Base-by-base conservation (phyloP, 2,113 vertebrate species). In the Sebastes schlegelii region DNA sequence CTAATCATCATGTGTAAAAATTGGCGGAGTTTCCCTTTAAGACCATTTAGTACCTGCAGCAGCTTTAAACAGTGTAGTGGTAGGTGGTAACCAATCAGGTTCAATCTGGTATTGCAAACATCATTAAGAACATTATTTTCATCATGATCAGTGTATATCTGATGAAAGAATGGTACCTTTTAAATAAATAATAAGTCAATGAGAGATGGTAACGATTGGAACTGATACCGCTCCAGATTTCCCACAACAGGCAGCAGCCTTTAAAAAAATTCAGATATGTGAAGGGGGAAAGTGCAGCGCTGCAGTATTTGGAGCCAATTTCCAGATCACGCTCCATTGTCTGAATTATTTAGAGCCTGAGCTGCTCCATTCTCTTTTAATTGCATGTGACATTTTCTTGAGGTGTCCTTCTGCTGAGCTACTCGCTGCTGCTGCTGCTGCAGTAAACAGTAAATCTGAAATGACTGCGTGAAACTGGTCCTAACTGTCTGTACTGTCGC, bases 341-440 rank as follows among this genome's bases (percentile, higher is more conserved):
- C 86, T 93, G 92, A 95, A 94, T 95, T 92, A 95, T 95, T 95
- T 93, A 95, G 75, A 82, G 87, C 71, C 75, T 19, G 79, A 83
- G 79, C 78, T 51, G 81, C 89, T 88, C 79, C 66, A 48, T 89
- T 86, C 88, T 88, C 88, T 88, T 87, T 93, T 94, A 94, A 95
- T 94, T 95, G 91, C 86, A 79, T 86, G 91, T 94, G 92, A 92
- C 94, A 92, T 95, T 94, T 94, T 86, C 89, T 88, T 57, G 88
- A 90, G 86, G 80, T 91, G 89, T 93, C 88, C 80, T 83, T 87
- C 86, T 91, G 93, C 86, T 81, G 60, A 85, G 70, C 77, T 11
- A 60, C 79, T 86, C 77, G 19, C 77, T 77, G 74, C 82, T 81
- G 69, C 81, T 77, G 74, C 82, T 81, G 69, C 81, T 46, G 77